A percentile compares a stretch with the other conserved stretches of the same genome.
Evolutionary conservation across 1,140 invertebrate genomes (phyloP).

Genomic region (Riptortus pedestris): DNA sequence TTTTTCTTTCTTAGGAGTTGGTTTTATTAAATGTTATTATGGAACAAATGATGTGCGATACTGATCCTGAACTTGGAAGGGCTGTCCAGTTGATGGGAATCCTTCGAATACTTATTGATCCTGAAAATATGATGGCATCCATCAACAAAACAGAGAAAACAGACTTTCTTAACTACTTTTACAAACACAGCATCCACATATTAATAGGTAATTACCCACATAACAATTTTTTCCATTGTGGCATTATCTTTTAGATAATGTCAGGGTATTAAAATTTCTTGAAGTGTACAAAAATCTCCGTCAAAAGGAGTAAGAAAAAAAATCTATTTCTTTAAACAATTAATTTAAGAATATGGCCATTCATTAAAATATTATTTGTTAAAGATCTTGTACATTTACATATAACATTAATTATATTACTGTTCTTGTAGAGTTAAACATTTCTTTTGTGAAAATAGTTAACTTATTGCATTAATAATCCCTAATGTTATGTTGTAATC

Average conservation of each 20-base stretch:
- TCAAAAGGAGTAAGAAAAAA: too few relatives aligned
- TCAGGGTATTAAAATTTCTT: neutral
- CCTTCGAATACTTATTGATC: constrained; percentile 85
- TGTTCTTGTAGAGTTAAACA: too few relatives aligned
- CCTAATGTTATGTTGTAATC: too few relatives aligned
- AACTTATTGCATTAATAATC: too few relatives aligned
- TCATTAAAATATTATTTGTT: too few relatives aligned
- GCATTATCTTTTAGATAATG: constrained; percentile 3
- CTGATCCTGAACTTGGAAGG: constrained; percentile 83
- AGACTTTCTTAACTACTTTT: constrained; percentile 97
- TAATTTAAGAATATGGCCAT: too few relatives aligned
- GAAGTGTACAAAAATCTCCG: too few relatives aligned
- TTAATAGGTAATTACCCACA: constrained; percentile 58
- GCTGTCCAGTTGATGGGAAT: constrained; percentile 93
- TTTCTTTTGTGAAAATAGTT: too few relatives aligned
- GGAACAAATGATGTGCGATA: constrained; percentile 85
- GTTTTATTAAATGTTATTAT: constrained; percentile 95
- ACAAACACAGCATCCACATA: constrained; percentile 94
- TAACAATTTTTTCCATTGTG: neutral
- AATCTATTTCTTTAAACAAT: too few relatives aligned
- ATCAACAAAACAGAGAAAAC: constrained; percentile 93
- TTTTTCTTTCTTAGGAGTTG: constrained; percentile 59
- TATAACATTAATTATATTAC: too few relatives aligned
- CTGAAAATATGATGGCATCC: constrained; percentile 94
- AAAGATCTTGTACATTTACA: too few relatives aligned